phyloP scores from a whole-genome alignment of 2,113 vertebrate species.

The Chamaetylas fuelleborni region DNA sequence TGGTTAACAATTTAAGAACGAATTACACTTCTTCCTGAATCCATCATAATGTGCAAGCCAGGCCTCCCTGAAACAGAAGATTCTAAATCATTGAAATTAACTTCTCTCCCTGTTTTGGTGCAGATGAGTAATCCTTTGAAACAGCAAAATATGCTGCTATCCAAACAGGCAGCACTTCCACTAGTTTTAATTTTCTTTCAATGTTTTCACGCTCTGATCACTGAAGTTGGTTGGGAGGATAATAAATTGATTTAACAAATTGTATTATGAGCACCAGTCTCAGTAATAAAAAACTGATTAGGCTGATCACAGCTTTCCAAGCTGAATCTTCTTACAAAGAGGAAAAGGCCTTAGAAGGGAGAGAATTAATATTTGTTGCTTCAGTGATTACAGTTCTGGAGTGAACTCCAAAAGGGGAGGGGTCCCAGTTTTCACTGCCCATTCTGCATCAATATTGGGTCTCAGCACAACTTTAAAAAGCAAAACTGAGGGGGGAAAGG shows the following conservation, averaged over 20 bases:
- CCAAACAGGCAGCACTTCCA: slow-evolving; percentile 65
- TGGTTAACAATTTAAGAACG: slow-evolving; percentile 67
- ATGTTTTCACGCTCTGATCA: slow-evolving; percentile 49
- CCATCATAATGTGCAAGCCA: slow-evolving; percentile 63
- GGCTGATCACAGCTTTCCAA: slow-evolving; percentile 53
- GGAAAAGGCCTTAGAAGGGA: background rate
- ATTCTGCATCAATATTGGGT: background rate
- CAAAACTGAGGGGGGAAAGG: accelerated
- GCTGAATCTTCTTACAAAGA: background rate
- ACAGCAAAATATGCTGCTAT: slow-evolving; percentile 57
- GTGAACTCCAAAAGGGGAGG: background rate
- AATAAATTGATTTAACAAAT: slow-evolving; percentile 70
- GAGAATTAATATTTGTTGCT: background rate
- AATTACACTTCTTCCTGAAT: slow-evolving; percentile 65
- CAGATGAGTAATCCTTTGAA: slow-evolving; percentile 68
- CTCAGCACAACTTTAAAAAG: background rate
- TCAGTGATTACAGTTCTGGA: background rate
- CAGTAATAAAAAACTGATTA: slow-evolving; percentile 43
- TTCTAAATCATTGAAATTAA: slow-evolving; percentile 81
- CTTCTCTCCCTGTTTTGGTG: slow-evolving; percentile 61
- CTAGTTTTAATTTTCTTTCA: slow-evolving; percentile 72
- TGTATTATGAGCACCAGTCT: slow-evolving; percentile 24
- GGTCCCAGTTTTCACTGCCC: background rate
- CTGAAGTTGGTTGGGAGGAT: slow-evolving; percentile 39
- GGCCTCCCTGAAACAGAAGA: slow-evolving; percentile 71